Base-by-base conservation (phyloP, 2,797 vertebrate species). In the Tolypeutes matacus region DNA sequence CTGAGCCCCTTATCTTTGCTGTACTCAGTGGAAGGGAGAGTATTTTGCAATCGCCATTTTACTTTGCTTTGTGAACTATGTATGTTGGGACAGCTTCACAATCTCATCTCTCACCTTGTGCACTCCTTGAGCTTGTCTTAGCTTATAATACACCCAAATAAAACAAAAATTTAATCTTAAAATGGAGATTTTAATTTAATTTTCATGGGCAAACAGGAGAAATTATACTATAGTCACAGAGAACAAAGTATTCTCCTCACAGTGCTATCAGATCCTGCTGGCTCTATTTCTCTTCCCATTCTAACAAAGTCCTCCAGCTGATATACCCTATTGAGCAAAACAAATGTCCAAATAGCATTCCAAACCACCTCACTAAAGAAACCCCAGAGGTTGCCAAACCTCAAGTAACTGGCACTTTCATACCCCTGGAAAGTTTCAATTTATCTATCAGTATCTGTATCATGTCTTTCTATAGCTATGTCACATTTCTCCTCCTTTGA, bases 401-500 rank as follows among this genome's bases (percentile, higher is more conserved):
- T 60, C 34, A 67, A 65, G 31, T 15, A 91, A 92, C 18, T 80
- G 31, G 3, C 69, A 17, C 51, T 76, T 93, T 13, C 18, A 82
- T 58, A 49, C 4, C 25, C 23, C 20, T 72, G 20, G 67, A 91
- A 86, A n/a, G 3, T 7, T 91, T 81, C 13, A 36, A 34, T 83
- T 7, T 70, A 36, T 60, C 69, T 75, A 29, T 34, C 29, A 70
- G 15, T 12, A 88, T 46, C 27, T 64, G 60, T 34, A 46, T 46
- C 23, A 20, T 39, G 75, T 49, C 11, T 62, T 6, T 76, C 69
- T 69, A 14, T 36, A 73, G 72, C 49, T 62, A 4, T 46, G 31
- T 12, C 77, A 67, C 13, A 64, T 80, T 91, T 95, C 53, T 81
- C 78, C 56, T 85, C 82, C 56, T 53, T 70, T 90, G 75, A 96